Evolutionary conservation across 2,113 vertebrate genomes (phyloP).

Genomic region (Phalacrocorax carbo): DNA sequence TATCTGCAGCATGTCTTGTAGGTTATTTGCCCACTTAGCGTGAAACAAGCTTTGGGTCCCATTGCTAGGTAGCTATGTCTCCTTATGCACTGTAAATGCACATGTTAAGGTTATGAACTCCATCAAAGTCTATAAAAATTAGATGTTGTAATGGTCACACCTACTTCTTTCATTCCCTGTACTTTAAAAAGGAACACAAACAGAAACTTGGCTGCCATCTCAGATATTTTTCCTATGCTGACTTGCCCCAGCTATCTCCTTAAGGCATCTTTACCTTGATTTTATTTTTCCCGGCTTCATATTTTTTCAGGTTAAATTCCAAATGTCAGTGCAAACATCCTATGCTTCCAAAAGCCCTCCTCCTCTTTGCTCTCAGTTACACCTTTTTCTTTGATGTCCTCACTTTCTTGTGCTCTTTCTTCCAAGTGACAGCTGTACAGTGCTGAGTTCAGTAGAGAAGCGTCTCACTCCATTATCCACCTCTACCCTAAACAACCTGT

Average conservation of each 20-base stretch:
- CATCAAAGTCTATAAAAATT: conserved; percentile 17
- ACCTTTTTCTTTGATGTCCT: not conserved
- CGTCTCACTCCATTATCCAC: not conserved
- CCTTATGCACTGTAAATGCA: not conserved
- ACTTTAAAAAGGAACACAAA: conserved; percentile 22
- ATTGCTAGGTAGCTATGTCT: not conserved
- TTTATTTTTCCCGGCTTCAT: not conserved
- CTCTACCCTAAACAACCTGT: not conserved
- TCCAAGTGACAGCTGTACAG: not conserved
- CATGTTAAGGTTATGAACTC: not conserved
- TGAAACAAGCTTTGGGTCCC: not conserved
- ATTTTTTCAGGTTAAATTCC: conserved; percentile 19
- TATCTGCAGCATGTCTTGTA: not conserved
- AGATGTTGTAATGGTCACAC: not conserved
- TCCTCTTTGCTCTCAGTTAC: not conserved
- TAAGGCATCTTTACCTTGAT: not conserved
- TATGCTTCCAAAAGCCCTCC: not conserved
- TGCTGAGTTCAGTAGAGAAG: not conserved
- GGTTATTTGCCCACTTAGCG: not conserved
- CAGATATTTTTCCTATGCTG: not conserved
- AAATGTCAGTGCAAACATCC: not conserved
- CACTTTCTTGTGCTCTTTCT: not conserved
- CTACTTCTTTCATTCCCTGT: not conserved
- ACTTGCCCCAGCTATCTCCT: not conserved
- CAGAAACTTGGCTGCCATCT: conserved; percentile 30